These are phyloP conservation scores for Drosophila melanica DNA, from an alignment of 1,140 invertebrate genomes.

Conservation along the genomic window DNA sequence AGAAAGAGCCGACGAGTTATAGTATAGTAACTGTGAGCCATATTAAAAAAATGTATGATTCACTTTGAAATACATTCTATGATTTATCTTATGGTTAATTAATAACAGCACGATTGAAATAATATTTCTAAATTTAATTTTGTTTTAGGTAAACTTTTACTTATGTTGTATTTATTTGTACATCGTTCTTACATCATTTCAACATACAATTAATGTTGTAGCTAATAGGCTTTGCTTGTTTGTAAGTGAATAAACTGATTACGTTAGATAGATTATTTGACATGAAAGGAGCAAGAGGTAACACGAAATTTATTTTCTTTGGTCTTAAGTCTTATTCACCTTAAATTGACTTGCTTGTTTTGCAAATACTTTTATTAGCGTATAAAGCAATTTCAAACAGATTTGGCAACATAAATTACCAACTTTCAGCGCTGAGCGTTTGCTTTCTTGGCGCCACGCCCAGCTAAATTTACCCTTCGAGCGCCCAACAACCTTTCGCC, in stretches of 20 bases:
- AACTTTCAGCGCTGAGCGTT: constrained; percentile 33
- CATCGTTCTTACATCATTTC: neutral
- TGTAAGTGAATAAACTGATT: constrained; percentile 2
- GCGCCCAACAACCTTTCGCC: neutral
- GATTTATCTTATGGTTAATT: no score
- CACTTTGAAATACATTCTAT: no score
- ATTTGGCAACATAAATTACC: constrained; percentile 76
- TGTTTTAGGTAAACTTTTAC: no score
- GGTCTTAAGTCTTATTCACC: constrained; percentile 16
- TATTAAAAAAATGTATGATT: no score
- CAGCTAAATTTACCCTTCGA: constrained; percentile 35
- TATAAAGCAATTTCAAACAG: constrained; percentile 72
- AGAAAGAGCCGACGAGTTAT: no score
- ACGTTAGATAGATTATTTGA: constrained; percentile 6
- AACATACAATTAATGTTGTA: neutral
- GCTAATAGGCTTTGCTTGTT: neutral
- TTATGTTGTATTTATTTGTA: neutral
- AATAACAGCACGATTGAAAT: no score
- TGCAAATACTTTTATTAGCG: constrained; percentile 61
- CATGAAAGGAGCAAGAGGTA: neutral
- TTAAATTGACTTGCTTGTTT: constrained; percentile 57
- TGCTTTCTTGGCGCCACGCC: constrained; percentile 48
- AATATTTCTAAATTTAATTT: no score
- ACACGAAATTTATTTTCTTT: constrained; percentile 13
- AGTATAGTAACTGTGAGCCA: no score